Evolutionary conservation across 2,888 invertebrate genomes (phyloP), one percentile per base, ranked within the genome.

Genomic region (Patella depressa): DNA sequence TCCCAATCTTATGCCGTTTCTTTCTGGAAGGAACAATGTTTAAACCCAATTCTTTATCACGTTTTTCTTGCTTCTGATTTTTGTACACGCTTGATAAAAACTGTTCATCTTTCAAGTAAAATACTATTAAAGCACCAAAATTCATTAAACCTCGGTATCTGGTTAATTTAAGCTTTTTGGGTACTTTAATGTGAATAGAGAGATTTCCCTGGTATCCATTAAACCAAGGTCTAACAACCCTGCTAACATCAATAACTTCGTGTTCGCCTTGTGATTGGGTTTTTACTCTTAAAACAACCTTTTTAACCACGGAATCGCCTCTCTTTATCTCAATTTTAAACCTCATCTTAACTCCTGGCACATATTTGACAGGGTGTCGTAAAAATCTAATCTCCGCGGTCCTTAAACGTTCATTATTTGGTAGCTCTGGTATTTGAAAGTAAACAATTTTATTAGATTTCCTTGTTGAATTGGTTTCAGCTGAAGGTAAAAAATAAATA

Each of bases 371-470:
- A 11, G 55, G 75, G 74, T 83, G 72, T 29, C 83, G 78, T 11
- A 80, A 79, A 75, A 87, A 83, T 15, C 88, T 83, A 53, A 89
- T 76, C 80, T 89, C 89, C 0, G 87, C 87, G 55, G 84, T 73
- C 59, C 82, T 80, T 1, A 87, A 78, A 4, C 75, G 80, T 75
- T 89, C 89, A 19, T 85, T 83, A 53, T 75, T 73, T 3, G 86
- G 85, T 15, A 89, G 77, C 9, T 78, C 73, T 5, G 88, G 87
- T 14, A 88, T 78, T 12, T 78, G 73, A 78, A 86, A 86, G 24
- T 70, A 74, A 59, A 80, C 73, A 65, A 24, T 19, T 65, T 24
- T 65, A 15, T 65, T 19, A 11, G 65, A 14, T 15, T 65, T 65
- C 3, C 1, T 65, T 65, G 11, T 14, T 65, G 19, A 19, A 11